phyloP scores from a whole-genome alignment of 2,113 vertebrate genomes.

The Phoxinus phoxinus region DNA sequence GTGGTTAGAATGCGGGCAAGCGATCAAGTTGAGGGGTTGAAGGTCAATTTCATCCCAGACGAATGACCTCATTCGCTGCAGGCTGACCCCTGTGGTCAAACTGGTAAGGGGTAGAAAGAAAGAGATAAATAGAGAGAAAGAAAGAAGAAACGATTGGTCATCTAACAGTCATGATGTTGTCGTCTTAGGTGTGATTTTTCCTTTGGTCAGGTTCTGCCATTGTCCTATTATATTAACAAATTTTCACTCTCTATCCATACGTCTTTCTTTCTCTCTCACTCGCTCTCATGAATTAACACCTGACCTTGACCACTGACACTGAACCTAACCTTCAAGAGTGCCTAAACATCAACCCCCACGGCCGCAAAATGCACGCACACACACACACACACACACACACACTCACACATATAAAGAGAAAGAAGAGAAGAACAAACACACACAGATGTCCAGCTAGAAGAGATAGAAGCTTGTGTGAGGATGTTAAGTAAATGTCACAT shows the following conservation, averaged over 20 bases:
- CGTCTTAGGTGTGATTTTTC: neutral
- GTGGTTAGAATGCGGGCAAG: constrained; percentile 70
- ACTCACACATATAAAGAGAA: constrained; percentile 20
- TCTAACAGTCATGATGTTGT: constrained; percentile 17
- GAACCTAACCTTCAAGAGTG: constrained; percentile 43
- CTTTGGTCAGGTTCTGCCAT: neutral
- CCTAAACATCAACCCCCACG: constrained; percentile 28
- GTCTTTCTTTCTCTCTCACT: constrained; percentile 43
- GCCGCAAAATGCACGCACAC: constrained; percentile 17
- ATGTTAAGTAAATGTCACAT: neutral
- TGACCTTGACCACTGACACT: constrained; percentile 68
- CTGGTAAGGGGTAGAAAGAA: constrained; percentile 39
- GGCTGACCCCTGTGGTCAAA: constrained; percentile 64
- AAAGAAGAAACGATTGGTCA: constrained; percentile 26
- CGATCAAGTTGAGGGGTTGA: constrained; percentile 66
- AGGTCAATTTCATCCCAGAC: constrained; percentile 78
- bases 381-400: constrained; percentile 33
- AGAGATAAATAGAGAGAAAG: constrained; percentile 22
- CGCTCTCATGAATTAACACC: constrained; percentile 63
- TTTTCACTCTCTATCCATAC: constrained; percentile 31
- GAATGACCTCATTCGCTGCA: constrained; percentile 72
- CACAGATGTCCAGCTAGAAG: constrained; percentile 32
- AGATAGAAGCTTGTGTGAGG: neutral
- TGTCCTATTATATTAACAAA: neutral
- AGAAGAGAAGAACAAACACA: constrained; percentile 25